These are phyloP conservation scores for Drosophila siamana DNA, from an alignment of 2,888 invertebrate genomes.

Conservation along the genomic window DNA sequence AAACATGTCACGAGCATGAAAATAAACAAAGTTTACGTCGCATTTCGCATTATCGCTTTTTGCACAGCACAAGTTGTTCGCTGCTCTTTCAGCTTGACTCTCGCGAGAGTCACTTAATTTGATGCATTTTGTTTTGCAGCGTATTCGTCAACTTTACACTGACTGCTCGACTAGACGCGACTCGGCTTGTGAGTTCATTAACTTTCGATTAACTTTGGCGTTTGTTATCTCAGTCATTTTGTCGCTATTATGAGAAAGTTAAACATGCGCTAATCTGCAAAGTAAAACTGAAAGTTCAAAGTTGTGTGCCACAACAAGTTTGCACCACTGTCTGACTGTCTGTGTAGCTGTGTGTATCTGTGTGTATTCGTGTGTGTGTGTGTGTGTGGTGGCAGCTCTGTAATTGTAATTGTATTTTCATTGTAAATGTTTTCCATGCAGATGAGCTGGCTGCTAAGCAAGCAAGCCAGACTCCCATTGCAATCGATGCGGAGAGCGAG, in stretches of 20 bases:
- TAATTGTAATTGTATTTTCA: constrained; percentile 6
- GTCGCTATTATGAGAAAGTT: constrained; percentile 1
- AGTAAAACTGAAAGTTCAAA: not conserved
- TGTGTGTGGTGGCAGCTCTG: constrained; percentile 2
- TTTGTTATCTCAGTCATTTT: not conserved
- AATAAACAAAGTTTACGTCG: not conserved
- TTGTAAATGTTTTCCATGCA: constrained; percentile 1
- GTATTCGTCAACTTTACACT: not conserved
- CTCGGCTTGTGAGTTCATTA: not conserved
- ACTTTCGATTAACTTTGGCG: not conserved
- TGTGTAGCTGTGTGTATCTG: no score
- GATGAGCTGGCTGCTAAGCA: constrained; percentile 17
- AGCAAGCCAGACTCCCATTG: not conserved
- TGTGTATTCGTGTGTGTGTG: no score
- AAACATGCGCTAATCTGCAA: not conserved
- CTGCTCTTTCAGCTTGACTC: not conserved
- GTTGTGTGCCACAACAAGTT: not conserved
- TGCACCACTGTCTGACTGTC: no score
- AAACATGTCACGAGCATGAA: no score
- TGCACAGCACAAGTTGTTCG: not conserved
- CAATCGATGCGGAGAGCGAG: not conserved
- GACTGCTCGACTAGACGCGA: not conserved
- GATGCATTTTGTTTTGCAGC: not conserved
- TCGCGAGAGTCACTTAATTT: constrained; percentile 2
- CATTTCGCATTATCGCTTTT: not conserved